Evolutionary conservation across 2,888 invertebrate genomes (phyloP).

Genomic region (Drosophila rubida): DNA sequence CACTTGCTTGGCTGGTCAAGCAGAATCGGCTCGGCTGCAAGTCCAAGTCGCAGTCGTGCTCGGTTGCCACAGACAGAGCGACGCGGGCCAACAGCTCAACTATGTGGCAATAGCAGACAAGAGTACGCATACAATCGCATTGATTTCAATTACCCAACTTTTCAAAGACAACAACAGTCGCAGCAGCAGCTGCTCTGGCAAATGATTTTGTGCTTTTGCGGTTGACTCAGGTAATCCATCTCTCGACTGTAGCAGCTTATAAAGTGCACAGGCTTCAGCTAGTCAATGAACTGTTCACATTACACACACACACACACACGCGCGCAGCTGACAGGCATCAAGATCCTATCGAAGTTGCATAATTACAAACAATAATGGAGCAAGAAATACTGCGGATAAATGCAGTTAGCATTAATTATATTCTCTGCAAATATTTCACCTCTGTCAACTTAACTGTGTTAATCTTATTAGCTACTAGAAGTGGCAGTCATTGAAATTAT

Average conservation of each 20-base stretch:
- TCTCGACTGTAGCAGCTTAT: not conserved
- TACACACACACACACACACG: not conserved
- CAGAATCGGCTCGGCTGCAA: not conserved
- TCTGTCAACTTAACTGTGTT: not conserved
- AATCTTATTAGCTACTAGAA: not conserved
- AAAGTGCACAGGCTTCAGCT: not conserved
- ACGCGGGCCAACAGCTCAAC: constrained; percentile 47
- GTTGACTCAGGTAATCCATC: constrained; percentile 1
- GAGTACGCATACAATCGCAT: constrained; percentile 23
- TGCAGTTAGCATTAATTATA: not conserved
- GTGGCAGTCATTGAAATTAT: not conserved
- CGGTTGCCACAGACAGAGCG: constrained; percentile 51
- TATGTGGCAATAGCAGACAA: constrained; percentile 58
- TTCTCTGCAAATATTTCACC: not conserved
- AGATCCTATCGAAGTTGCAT: not conserved
- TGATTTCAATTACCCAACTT: constrained; percentile 54
- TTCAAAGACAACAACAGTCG: constrained; percentile 12
- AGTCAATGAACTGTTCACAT: not conserved
- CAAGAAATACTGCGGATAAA: not conserved
- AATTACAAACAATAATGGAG: not conserved
- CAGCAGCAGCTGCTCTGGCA: constrained; percentile 6
- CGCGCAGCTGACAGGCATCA: not conserved
- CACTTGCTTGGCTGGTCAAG: constrained; percentile 13
- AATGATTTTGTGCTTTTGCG: constrained; percentile 1
- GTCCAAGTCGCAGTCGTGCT: not conserved